A percentile compares a stretch with the other conserved stretches of the same genome.
phyloP scores from a whole-genome alignment of 2,113 vertebrate genomes.

The Ceuthmochares aereus region DNA sequence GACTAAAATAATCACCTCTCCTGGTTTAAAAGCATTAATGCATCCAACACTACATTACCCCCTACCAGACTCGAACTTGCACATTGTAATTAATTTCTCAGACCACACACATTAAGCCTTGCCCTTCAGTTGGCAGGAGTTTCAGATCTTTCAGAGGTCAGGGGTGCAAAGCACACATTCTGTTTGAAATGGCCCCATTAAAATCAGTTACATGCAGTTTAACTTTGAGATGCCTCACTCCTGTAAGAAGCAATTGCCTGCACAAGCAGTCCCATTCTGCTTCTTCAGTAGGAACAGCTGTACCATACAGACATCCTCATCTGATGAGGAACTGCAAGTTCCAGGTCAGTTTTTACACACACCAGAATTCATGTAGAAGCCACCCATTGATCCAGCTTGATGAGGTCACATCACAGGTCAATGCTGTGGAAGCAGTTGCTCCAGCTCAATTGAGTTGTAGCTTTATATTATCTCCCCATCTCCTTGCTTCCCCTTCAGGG shows the following conservation, averaged over 20 bases:
- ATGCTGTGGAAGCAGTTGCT: too few relatives aligned
- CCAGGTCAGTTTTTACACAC: neutral
- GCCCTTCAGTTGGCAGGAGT: neutral
- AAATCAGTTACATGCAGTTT: too few relatives aligned
- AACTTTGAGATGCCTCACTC: too few relatives aligned
- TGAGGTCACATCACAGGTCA: neutral
- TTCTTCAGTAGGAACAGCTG: neutral
- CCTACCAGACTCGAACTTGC: too few relatives aligned
- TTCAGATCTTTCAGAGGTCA: too few relatives aligned
- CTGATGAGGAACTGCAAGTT: neutral
- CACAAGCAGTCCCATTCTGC: rapidly evolving
- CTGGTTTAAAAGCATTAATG: neutral
- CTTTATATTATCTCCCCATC: neutral
- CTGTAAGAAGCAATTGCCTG: too few relatives aligned
- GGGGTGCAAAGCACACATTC: neutral
- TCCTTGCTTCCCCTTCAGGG: too few relatives aligned
- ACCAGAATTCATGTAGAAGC: too few relatives aligned
- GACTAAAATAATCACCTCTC: neutral
- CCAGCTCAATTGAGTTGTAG: neutral
- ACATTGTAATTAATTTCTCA: rapidly evolving
- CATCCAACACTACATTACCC: neutral
- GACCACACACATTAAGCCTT: too few relatives aligned
- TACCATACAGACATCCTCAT: neutral
- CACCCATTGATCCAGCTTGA: neutral
- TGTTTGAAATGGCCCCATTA: too few relatives aligned